Evolutionary conservation across 1,140 invertebrate genomes (phyloP), one percentile per base, ranked within the genome.

Genomic region (Drosophila parabipectinata): DNA sequence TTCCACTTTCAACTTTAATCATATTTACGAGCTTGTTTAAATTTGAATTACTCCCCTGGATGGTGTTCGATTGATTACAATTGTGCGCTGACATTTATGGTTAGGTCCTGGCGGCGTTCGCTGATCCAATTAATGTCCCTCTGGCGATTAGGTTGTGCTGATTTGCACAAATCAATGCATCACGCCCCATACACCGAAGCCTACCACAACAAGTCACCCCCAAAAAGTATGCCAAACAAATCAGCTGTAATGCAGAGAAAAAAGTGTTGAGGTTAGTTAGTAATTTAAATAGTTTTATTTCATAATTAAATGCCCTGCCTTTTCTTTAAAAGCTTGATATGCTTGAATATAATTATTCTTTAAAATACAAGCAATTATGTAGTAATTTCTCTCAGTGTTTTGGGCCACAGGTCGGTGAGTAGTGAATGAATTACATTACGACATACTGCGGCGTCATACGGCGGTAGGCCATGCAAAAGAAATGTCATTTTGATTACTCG

Each of bases 121-220:
- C 55, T 76, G 55, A 76, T 76, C 72, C 73, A 76, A 76, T 76
- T 76, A 76, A 68, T 28, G 64, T 76, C 45, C 54, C 48, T 50
- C 50, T 75, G 61, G 47, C 53, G 60, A 74, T 66, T 74, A 74
- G 71, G 59, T 18, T 54, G 34, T 37, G 61, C 39, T 75, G 72
- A 75, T 75, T 75, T 66, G 72, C 72, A 75, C 73, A 76, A 76
- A 76, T 76, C 72, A 76, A 76, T 76, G 73, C 55, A 75, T 66
- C 55, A 55, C 32, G 55, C 63, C 63, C 62, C 58, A 52, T 32
- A 30, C 26, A 30, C 24, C 10, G 3, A 51, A 12, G 30, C 6
- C 48, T 15, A 9, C 15, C 51, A 10, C 1, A 15, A 51, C 15
- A 50, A 18, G 28, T 8, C 58, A 48, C 12, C 32, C 28, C 57